phyloP scores from a whole-genome alignment of 2,888 invertebrate genomes.

The Zygaena filipendulae region DNA sequence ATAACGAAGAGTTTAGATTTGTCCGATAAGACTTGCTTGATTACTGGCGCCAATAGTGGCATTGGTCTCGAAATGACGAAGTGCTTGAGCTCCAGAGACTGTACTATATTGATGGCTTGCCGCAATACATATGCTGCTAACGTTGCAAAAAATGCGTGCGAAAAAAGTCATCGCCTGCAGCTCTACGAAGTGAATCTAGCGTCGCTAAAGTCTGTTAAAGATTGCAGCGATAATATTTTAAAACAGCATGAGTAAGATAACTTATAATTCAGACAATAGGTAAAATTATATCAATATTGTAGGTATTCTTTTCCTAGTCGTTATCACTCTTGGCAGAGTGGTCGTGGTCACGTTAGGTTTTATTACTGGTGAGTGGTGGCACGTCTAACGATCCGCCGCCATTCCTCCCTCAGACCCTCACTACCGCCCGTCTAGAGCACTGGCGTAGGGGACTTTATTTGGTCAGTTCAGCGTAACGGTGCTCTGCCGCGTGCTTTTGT shows the following conservation, averaged over 20 bases:
- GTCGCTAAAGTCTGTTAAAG: conserved; percentile 44
- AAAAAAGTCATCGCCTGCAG: conserved; percentile 25
- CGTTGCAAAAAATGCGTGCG: conserved; percentile 27
- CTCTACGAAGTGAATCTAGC: conserved; percentile 42
- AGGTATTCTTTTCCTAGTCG: no score
- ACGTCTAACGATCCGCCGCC: no score
- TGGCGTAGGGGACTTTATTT: no score
- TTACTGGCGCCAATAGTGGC: conserved; percentile 96
- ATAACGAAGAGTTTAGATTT: conserved; percentile 85
- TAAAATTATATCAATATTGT: no score
- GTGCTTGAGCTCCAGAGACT: conserved; percentile 83
- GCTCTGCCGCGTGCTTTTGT: no score
- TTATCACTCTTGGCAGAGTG: no score
- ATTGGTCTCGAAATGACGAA: conserved; percentile 92
- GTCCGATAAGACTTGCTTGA: conserved; percentile 80
- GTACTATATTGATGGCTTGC: conserved; percentile 88
- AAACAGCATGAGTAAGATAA: conserved; percentile 31
- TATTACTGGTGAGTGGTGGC: no score
- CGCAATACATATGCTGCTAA: conserved; percentile 75
- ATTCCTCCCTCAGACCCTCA: no score
- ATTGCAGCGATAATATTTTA: conserved; percentile 33
- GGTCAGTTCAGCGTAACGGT: no score
- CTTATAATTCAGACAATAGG: no score
- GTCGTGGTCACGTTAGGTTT: no score
- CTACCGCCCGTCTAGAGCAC: no score